Conservation (phyloP, 2,888 invertebrate genomes). For the Drosophila imparisetae region DNA sequence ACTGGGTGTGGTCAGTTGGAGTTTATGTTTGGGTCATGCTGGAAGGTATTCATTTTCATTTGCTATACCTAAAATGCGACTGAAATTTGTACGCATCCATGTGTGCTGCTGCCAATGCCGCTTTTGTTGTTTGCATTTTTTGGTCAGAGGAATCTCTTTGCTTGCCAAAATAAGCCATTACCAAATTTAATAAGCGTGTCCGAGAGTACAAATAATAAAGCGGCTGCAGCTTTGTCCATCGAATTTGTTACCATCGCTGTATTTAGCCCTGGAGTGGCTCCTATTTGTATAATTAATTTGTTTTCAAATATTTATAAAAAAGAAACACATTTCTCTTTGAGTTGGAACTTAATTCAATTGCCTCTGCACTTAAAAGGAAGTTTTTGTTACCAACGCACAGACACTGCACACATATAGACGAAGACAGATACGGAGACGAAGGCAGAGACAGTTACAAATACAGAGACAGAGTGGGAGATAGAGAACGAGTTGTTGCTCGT, state of each 20-base stretch:
- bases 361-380: constrained; percentile 71
- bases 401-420: constrained; percentile 8
- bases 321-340: constrained; percentile 64
- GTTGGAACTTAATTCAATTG: constrained; percentile 73
- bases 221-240: constrained; percentile 5
- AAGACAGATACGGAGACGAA: constrained; percentile 3
- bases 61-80: constrained; percentile 55
- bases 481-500: constrained; percentile 53
- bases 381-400: constrained; percentile 52
- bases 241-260: constrained; percentile 7
- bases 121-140: constrained; percentile 37
- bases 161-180: constrained; percentile 25
- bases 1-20: constrained; percentile 49
- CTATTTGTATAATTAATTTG: constrained; percentile 61
- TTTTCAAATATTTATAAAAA: constrained; percentile 62
- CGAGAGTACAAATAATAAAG: constrained; percentile 34
- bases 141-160: constrained; percentile 16
- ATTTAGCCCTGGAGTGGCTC: constrained; percentile 4
- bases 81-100: constrained; percentile 70
- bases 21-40: constrained; percentile 76
- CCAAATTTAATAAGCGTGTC: constrained; percentile 50
- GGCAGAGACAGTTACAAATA: background rate
- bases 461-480: constrained; percentile 9
- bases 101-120: constrained; percentile 15
- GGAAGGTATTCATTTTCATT: constrained; percentile 72